phyloP scores from a whole-genome alignment of 1,140 invertebrate species.

The Cardiocondyla obscurior region DNA sequence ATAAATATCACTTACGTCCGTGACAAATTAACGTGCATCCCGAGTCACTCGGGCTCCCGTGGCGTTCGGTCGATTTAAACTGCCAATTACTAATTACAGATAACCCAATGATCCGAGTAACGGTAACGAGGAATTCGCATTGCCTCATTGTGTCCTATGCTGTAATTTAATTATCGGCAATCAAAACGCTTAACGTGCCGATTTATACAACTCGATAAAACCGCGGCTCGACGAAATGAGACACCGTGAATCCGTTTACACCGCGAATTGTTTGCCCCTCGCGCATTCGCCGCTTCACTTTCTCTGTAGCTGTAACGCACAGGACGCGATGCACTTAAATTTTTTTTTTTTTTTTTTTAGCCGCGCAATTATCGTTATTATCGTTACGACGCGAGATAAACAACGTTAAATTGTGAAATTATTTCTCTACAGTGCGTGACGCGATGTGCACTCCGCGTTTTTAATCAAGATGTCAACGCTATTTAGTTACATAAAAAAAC shows the following conservation, averaged over 20 bases:
- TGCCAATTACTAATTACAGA: constrained; percentile 70
- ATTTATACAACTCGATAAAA: constrained; percentile 62
- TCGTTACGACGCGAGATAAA: constrained; percentile 57
- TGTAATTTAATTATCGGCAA: constrained; percentile 72
- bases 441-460: constrained; percentile 65
- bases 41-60: not conserved
- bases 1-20: constrained; percentile 48
- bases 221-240: constrained; percentile 43
- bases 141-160: constrained; percentile 29
- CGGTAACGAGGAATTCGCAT: constrained; percentile 51
- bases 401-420: not conserved
- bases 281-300: constrained; percentile 63
- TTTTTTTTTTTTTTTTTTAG: too few species aligned
- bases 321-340: constrained; percentile 26
- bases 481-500: constrained; percentile 62
- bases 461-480: constrained; percentile 78
- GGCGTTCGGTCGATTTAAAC: constrained; percentile 51
- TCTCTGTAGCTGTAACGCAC: constrained; percentile 58
- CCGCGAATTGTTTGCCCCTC: constrained; percentile 12
- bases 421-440: constrained; percentile 31
- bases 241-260: constrained; percentile 35
- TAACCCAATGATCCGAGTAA: constrained; percentile 64
- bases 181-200: constrained; percentile 59
- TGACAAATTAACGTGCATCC: constrained; percentile 62
- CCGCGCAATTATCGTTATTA: constrained; percentile 58